Base-by-base conservation (phyloP, 1,140 invertebrate species). In the Pseudomyrmex sp. region DNA sequence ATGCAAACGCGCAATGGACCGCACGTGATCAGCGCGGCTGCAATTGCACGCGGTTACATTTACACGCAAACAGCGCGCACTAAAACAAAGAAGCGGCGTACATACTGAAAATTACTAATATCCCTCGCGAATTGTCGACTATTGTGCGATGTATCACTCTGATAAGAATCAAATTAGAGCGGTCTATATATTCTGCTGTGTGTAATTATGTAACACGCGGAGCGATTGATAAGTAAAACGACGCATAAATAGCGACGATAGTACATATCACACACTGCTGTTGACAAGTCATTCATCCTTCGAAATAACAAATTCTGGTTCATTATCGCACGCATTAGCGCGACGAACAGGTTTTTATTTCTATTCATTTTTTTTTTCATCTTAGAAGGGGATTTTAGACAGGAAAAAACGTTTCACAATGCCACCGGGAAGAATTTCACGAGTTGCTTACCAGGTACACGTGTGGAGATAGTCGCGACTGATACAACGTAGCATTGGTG, bases 1-100 rank as follows among this genome's bases (percentile, higher is more conserved):
- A 84, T 86, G 79, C 66, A 86, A 79, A 83, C 54, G 77, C 59
- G 84, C 85, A 70, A 68, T 66, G 76, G 68, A 76, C 77, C 65
- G 84, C 54, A 69, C 80, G 79, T 73, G 77, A 83, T 74, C 73
- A 13, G 70, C 73, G 15, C 44, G 23, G n/a, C 46, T 65, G 65
- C 52, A 82, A 87, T 86, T 86, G 63, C 65, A 58, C 50, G 77
- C 65, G 52, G 26, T 72, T 82, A 54, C 20, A 70, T 70, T 69
- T 79, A 54, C 70, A 50, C 50, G 46, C 54, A 46, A 13, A 56
- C 76, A n/a, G 61, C 18, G 48, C 52, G 23, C 54, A 80, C 44
- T 72, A 80, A 80, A 80, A 66, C 70, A 80, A 80, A 66, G 72
- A 80, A 46, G 44, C 52, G 35, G 35, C 5, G 35, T 35, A 7